Percentiles rank a stretch among this genome's conserved stretches.
Evolutionary conservation across 2,797 vertebrate species (phyloP).

Genomic region (Triplophysa yarkandensis): DNA sequence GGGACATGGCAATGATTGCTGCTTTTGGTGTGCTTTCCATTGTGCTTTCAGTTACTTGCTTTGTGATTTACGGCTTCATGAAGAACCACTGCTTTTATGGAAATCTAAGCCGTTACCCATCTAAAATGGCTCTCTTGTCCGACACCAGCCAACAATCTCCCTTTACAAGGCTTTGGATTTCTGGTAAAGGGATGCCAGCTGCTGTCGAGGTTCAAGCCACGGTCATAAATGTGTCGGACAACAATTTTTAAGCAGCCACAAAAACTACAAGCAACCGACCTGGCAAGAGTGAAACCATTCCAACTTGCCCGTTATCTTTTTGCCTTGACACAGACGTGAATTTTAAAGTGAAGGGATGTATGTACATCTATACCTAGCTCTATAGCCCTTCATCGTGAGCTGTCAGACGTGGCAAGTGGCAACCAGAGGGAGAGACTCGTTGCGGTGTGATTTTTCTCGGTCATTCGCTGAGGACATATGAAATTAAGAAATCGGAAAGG

Average conservation of each 20-base stretch:
- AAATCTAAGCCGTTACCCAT: constrained; percentile 79
- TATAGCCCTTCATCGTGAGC: constrained; percentile 65
- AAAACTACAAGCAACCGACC: constrained; percentile 65
- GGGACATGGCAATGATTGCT: constrained; percentile 76
- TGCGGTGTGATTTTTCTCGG: constrained; percentile 62
- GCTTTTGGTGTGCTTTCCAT: constrained; percentile 84
- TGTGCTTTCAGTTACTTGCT: constrained; percentile 79
- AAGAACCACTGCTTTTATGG: constrained; percentile 78
- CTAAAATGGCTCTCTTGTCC: constrained; percentile 79
- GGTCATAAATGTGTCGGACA: constrained; percentile 89
- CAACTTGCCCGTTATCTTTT: constrained; percentile 72
- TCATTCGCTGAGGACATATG: constrained; percentile 67
- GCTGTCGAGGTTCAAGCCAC: constrained; percentile 93
- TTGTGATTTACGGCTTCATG: constrained; percentile 83
- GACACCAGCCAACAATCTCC: constrained; percentile 80
- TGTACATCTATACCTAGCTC: constrained; percentile 66
- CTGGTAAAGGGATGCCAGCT: constrained; percentile 82
- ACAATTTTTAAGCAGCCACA: constrained; percentile 81
- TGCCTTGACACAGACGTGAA: constrained; percentile 65
- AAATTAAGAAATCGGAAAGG: constrained; percentile 66
- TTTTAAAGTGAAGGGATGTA: constrained; percentile 67
- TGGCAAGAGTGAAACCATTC: constrained; percentile 70
- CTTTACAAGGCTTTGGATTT: constrained; percentile 88
- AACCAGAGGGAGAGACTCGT: constrained; percentile 64
- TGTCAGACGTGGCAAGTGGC: constrained; percentile 63